phyloP scores from a whole-genome alignment of 2,888 invertebrate species.

The Cynaeus angustus region DNA sequence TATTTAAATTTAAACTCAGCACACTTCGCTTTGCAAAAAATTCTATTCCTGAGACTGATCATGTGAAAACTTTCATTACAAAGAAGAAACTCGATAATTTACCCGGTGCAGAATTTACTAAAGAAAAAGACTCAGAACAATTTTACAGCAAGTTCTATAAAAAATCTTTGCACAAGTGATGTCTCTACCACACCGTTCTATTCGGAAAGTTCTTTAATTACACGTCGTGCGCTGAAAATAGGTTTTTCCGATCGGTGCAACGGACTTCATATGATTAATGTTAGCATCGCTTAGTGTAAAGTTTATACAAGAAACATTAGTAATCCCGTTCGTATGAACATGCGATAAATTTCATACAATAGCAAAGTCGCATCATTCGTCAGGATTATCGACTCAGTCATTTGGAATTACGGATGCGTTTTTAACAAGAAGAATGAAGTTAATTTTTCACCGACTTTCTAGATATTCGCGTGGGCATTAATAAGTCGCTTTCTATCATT shows the following conservation, averaged over 20 bases:
- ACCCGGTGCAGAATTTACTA: too few species aligned
- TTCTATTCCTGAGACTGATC: too few species aligned
- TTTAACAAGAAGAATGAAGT: constrained; percentile 37
- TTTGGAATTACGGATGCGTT: constrained; percentile 39
- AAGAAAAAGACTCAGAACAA: too few species aligned
- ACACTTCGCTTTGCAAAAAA: too few species aligned
- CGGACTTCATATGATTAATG: constrained; percentile 39
- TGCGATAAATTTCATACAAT: constrained; percentile 44
- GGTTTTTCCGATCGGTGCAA: constrained; percentile 29
- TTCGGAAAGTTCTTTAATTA: constrained; percentile 33
- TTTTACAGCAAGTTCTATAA: too few species aligned
- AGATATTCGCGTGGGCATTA: constrained; percentile 32
- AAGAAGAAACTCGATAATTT: too few species aligned
- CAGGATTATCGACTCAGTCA: constrained; percentile 43
- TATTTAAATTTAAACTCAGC: too few species aligned
- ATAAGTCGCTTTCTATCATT: constrained; percentile 45
- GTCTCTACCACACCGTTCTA: neutral
- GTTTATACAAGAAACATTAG: constrained; percentile 41
- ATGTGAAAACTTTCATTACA: too few species aligned
- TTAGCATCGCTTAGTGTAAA: constrained; percentile 27
- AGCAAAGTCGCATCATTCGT: constrained; percentile 34
- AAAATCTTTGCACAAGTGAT: neutral
- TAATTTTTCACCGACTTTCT: constrained; percentile 26
- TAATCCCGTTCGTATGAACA: constrained; percentile 35
- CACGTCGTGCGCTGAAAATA: constrained; percentile 28